phyloP scores from a whole-genome alignment of 2,797 vertebrate genomes.

The Megalops cyprinoides region DNA sequence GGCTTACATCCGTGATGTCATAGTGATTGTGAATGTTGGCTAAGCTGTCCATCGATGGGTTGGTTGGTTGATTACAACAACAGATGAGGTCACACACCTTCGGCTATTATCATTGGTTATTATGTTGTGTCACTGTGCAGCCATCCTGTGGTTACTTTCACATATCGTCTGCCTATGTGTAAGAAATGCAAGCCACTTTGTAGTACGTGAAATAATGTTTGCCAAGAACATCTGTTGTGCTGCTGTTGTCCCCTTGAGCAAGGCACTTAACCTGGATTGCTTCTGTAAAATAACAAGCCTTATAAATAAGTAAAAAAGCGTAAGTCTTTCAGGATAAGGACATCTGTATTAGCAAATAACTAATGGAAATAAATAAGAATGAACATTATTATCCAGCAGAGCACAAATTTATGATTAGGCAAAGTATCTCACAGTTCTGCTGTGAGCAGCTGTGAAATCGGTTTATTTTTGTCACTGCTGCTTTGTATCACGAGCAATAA shows the following conservation, averaged over 20 bases:
- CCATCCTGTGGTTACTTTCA: neutral
- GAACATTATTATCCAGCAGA: too few species aligned
- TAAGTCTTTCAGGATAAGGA: neutral
- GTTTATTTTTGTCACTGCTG: neutral
- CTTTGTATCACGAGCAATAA: neutral
- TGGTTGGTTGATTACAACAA: neutral
- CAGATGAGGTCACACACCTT: too few species aligned
- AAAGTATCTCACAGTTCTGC: neutral
- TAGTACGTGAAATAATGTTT: neutral
- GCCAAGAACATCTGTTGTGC: neutral
- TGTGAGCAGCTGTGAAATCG: neutral
- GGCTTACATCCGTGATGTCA: neutral
- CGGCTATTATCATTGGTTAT: neutral
- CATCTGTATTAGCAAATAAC: neutral
- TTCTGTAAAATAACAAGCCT: neutral
- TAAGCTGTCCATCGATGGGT: too few species aligned
- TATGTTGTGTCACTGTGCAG: neutral
- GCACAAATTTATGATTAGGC: too few species aligned
- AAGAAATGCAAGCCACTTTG: neutral
- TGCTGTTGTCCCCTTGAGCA: neutral
- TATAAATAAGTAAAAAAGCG: neutral
- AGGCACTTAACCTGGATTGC: neutral
- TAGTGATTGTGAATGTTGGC: too few species aligned
- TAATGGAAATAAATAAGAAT: neutral
- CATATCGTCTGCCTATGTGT: neutral